Evolutionary conservation across 2,888 invertebrate genomes (phyloP).

Genomic region (Pandemis corylana): DNA sequence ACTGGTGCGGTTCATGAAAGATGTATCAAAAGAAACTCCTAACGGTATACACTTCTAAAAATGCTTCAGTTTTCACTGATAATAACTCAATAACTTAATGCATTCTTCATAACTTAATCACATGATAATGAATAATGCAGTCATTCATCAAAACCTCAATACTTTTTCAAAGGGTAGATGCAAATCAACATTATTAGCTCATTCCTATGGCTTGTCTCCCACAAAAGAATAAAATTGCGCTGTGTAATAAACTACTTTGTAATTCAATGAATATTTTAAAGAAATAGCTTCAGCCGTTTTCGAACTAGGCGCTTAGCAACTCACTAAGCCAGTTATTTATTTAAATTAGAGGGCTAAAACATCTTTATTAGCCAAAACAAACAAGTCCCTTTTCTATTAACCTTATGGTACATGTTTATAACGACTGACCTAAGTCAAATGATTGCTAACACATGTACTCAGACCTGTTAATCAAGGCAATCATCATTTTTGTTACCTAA

Average conservation of each 20-base stretch:
- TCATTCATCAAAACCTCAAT: background rate
- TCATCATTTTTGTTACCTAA: constrained; percentile 41
- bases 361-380: constrained; percentile 17
- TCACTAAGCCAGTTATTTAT: too few relatives aligned
- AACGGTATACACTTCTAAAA: too few relatives aligned
- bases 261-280: too few relatives aligned
- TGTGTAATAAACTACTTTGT: too few relatives aligned
- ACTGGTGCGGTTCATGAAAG: too few relatives aligned
- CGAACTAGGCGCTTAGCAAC: too few relatives aligned
- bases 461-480: constrained; percentile 35
- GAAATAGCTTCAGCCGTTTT: too few relatives aligned
- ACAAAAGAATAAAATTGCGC: too few relatives aligned
- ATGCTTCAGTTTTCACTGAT: too few relatives aligned
- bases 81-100: background rate
- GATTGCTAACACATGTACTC: constrained; percentile 39
- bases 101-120: background rate
- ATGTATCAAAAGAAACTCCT: too few relatives aligned
- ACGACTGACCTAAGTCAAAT: constrained; percentile 23
- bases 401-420: constrained; percentile 22
- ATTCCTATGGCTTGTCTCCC: too few relatives aligned
- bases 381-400: background rate
- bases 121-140: background rate
- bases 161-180: constrained; percentile 23
- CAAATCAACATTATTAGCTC: background rate
- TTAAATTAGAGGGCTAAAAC: background rate